Conservation (phyloP, 2,888 invertebrate species). For the Chirona hameri region DNA sequence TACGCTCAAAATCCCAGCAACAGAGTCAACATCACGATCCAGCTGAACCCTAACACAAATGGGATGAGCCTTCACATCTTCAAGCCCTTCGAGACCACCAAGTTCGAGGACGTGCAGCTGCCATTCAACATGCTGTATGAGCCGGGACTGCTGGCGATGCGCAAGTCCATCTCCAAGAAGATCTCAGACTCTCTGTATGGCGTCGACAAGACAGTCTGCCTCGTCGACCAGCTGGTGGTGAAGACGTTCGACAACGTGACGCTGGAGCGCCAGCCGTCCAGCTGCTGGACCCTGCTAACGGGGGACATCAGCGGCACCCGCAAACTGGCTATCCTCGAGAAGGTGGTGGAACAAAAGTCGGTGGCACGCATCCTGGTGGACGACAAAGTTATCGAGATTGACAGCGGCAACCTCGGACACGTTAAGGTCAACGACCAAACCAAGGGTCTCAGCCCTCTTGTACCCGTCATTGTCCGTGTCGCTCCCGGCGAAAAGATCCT, state of each 20-base stretch:
- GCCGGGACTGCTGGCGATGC: background rate
- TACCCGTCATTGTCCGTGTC: background rate
- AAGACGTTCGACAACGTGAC: constrained; percentile 40
- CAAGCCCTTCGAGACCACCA: background rate
- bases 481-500: background rate
- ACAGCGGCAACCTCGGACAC: too few relatives aligned
- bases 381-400: background rate
- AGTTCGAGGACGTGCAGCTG: background rate
- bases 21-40: background rate
- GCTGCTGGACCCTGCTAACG: background rate
- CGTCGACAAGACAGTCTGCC: constrained; percentile 37
- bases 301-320: background rate
- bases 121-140: background rate
- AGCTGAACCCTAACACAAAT: background rate
- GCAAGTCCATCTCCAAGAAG: constrained; percentile 1
- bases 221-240: constrained; percentile 41
- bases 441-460: background rate
- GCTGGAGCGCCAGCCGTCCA: background rate
- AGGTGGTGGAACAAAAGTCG: background rate
- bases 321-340: background rate
- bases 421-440: background rate
- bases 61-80: background rate
- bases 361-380: too few relatives aligned
- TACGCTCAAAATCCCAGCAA: too few relatives aligned
- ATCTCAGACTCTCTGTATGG: background rate